These are phyloP conservation scores for Saguinus imperator DNA, from an alignment of 2,113 vertebrate genomes.

Conservation along the genomic window DNA sequence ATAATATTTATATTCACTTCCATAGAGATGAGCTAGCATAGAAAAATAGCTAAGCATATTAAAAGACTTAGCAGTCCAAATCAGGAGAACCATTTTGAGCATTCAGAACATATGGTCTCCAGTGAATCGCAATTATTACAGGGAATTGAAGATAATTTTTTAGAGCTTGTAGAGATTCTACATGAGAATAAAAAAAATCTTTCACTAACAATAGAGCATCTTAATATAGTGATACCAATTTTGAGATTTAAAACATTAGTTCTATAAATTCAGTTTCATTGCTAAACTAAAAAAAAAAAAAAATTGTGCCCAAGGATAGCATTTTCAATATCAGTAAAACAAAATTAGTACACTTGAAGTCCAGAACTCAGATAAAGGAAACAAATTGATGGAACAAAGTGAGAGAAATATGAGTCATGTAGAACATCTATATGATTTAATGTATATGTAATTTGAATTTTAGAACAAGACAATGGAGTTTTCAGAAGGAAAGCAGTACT, in stretches of 20 bases:
- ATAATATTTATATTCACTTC: neutral
- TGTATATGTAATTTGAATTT: neutral
- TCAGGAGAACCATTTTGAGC: neutral
- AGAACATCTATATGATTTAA: neutral
- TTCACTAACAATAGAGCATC: neutral
- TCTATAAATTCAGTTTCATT: neutral
- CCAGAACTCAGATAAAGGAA: neutral
- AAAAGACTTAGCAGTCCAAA: slow-evolving; percentile 1
- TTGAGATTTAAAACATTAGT: slow-evolving; percentile 11
- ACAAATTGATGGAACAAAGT: neutral
- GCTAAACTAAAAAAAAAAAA: neutral
- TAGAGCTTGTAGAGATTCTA: neutral
- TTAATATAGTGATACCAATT: neutral
- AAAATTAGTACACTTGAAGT: neutral
- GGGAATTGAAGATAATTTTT: slow-evolving; percentile 20
- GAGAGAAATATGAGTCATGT: neutral
- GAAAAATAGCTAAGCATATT: slow-evolving; percentile 1
- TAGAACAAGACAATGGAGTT: neutral
- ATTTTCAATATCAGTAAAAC: slow-evolving; percentile 18
- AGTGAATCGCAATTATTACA: slow-evolving; percentile 21
- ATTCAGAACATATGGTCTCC: neutral
- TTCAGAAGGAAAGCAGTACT: neutral
- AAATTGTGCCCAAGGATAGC: neutral
- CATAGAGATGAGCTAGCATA: neutral
- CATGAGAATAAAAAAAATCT: slow-evolving; percentile 7